Base-by-base conservation (phyloP, 2,888 invertebrate genomes). In the Phanerotoma sp. region DNA sequence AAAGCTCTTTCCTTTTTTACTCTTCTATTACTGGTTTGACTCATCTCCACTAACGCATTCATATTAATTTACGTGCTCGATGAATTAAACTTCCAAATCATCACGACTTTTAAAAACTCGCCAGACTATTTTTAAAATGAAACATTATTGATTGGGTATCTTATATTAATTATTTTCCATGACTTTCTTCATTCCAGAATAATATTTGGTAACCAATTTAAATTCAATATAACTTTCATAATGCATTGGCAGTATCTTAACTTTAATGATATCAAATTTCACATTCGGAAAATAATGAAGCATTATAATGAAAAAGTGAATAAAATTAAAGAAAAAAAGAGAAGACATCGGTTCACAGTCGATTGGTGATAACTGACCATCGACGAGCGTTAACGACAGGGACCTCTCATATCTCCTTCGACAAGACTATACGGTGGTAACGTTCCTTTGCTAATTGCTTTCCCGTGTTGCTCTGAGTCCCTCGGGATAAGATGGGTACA, bases 381-480 rank as follows among this genome's bases (percentile, higher is more conserved):
- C 21, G 51, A 21, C 37, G 47, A 25, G 32, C 38, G 48, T 32
- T 45, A 41, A 52, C 46, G 21, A 30, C 35, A 10, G 48, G 50
- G 42, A 55, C 59, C 50, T 46, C 47, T 60, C 58, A 56, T 60
- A 60, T 58, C n/a, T n/a, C 47, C 48, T 15, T 16, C 48, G 32
- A 56, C 46, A 37, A 41, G 44, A 64, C 62, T 62, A n/a, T n/a
- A 65, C 68, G 66, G 65, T 67, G 67, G 67, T 65, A 64, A 63
- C 68, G 66, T 69, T 69, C 69, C 51, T 65, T 63, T 65, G 70
- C 75, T 77, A 77, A 77, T 77, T 77, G 77, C 72, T 77, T 77
- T 77, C 75, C 75, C 75, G 69, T 77, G 76, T 77, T 70, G 66
- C 64, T 55, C 65, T 63, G 63, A 60, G 72, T 73, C 71, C 70